These are phyloP conservation scores for Brachypterus glaber DNA, from an alignment of 2,888 invertebrate species.

Conservation along the genomic window DNA sequence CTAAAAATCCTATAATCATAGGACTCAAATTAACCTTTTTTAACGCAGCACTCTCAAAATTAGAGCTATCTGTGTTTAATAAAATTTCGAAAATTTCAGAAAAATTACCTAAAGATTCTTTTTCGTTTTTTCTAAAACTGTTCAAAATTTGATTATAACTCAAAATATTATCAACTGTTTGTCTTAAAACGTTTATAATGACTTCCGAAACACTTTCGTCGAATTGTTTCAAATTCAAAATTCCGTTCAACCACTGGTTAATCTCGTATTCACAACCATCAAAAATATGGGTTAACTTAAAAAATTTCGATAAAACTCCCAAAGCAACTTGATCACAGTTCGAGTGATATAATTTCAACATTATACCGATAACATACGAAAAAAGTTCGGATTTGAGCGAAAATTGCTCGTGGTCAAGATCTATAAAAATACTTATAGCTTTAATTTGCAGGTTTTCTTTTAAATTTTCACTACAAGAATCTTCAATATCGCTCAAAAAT, in stretches of 20 bases:
- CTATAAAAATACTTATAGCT: slow-evolving; percentile 38
- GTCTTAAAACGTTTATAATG: slow-evolving; percentile 26
- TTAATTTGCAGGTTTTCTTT: slow-evolving; percentile 35
- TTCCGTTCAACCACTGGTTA: slow-evolving; percentile 48
- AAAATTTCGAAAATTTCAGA: slow-evolving; percentile 15
- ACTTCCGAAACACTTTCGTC: slow-evolving; percentile 26
- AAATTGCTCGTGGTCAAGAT: slow-evolving; percentile 35
- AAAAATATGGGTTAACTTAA: slow-evolving; percentile 56
- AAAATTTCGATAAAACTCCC: slow-evolving; percentile 43
- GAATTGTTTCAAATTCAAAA: slow-evolving; percentile 27
- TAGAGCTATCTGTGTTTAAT: slow-evolving; percentile 2
- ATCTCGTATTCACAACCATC: slow-evolving; percentile 56
- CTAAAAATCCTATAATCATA: slow-evolving; percentile 37
- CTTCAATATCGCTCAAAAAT: slow-evolving; percentile 24
- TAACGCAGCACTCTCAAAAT: slow-evolving; percentile 11
- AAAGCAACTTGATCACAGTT: slow-evolving; percentile 29
- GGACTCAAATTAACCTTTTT: slow-evolving; percentile 27
- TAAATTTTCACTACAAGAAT: slow-evolving; percentile 28
- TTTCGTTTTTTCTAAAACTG: not conserved
- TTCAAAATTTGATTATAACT: slow-evolving; percentile 20
- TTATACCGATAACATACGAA: slow-evolving; percentile 21
- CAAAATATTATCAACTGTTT: slow-evolving; percentile 22
- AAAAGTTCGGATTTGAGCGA: slow-evolving; percentile 28
- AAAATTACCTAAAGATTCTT: slow-evolving; percentile 8
- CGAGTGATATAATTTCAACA: slow-evolving; percentile 42